Base-by-base conservation (phyloP, 2,113 vertebrate species). In the Protobothrops mucrosquamatus region DNA sequence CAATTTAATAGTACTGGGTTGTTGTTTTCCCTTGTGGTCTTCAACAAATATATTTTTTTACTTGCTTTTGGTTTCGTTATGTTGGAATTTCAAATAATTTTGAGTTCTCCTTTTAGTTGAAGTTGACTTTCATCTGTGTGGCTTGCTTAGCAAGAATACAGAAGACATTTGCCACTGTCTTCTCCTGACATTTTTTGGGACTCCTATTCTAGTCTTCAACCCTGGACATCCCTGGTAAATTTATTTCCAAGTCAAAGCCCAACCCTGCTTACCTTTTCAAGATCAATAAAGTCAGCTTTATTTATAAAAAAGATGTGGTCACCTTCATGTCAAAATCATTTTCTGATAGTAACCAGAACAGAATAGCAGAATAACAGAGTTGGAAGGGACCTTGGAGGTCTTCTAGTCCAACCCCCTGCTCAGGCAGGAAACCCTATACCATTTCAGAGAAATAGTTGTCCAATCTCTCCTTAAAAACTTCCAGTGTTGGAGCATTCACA, bases 71-170 rank as follows among this genome's bases (percentile, higher is more conserved):
- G 24, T 85, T 93, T 26, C 3, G 64, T 55, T 85, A 56, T 34
- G 34, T 95, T 96, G 85, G 92, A 24, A 29, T 87, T 88, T n/a
- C 56, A 43, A 81, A 81, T 81, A 81, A 81, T 81, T 74, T 74
- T 74, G 14, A 34, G 15, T 34, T 74, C n/a, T 81, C 69, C 69
- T 81, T 18, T 81, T 81, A 39, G 34, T 22, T 81, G 69, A 39
- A 39, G 34, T 39, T 43, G 34, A 81, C 74, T 81, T 81, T 39
- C 34, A 81, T 10, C 74, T 22, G 20, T 22, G 74, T 4, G 39
- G 34, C 74, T 43, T 81, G 8, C 74, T 10, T 43, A 81, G 34
- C 74, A 22, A 81, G 7, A 39, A 43, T 22, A 81, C 3, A 22
- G 34, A 81, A 81, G 74, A 81, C 18, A 23, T 43, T 81, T 22